Evolutionary conservation across 1,140 invertebrate species (phyloP).

Genomic region (Drosophila baimaii): DNA sequence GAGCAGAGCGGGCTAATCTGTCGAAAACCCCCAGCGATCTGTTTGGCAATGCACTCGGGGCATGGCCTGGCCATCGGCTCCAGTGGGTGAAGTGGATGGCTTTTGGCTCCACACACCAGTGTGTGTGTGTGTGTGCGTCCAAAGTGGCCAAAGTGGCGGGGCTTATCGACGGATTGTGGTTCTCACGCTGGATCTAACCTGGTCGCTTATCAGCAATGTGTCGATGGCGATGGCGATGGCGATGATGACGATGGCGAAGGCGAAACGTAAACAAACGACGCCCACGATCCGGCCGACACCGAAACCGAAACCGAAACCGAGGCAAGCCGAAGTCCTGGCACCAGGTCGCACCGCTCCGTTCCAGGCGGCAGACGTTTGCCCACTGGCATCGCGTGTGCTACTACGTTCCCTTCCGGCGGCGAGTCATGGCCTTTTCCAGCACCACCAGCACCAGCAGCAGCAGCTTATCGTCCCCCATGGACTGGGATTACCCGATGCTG

Average conservation of each 20-base stretch:
- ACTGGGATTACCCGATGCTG: conserved; percentile 15
- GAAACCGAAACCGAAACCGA: conserved; percentile 6
- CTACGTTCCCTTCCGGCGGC: conserved; percentile 45
- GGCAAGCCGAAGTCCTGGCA: conserved; percentile 57
- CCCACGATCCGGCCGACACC: conserved; percentile 45
- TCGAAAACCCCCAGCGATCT: conserved; percentile 48
- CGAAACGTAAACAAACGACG: conserved; percentile 79
- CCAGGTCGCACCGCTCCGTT: conserved; percentile 6
- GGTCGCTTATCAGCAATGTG: conserved; percentile 44
- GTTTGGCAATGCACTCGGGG: conserved; percentile 16
- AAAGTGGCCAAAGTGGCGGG: conserved; percentile 22
- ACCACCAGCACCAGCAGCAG: conserved; percentile 5
- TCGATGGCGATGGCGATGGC: conserved; percentile 28
- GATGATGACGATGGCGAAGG: conserved; percentile 2
- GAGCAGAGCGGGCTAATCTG: conserved; percentile 33
- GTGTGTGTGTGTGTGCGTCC: background rate
- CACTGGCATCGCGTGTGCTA: conserved; percentile 56
- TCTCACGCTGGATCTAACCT: conserved; percentile 69
- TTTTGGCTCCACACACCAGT: too few relatives aligned
- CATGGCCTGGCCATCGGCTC: conserved; percentile 2
- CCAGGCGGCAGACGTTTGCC: conserved; percentile 51
- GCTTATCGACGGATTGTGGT: conserved; percentile 76
- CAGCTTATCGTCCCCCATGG: conserved; percentile 3
- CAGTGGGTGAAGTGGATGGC: background rate
- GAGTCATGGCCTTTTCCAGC: conserved; percentile 20